A percentile compares a stretch with the other conserved stretches of the same genome.
phyloP scores from a whole-genome alignment of 1,140 invertebrate genomes.

The Pogonognathellus flavescens region DNA sequence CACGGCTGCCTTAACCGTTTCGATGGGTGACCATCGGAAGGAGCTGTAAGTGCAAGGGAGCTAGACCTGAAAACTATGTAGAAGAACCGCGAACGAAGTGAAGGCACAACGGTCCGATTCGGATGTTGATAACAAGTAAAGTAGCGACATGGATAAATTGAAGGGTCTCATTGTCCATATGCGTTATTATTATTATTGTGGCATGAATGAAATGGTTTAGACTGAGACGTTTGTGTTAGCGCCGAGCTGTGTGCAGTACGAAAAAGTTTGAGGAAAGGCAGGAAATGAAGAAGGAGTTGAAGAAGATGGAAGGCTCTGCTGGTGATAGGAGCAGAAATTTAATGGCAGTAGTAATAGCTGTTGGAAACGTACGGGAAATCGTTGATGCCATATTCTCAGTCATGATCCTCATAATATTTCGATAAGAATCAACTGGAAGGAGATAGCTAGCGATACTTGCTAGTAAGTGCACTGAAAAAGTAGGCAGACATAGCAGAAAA shows the following conservation, averaged over 20 bases:
- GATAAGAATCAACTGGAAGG: not conserved
- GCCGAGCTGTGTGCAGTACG: too few relatives aligned
- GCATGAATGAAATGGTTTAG: too few relatives aligned
- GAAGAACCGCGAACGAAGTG: too few relatives aligned
- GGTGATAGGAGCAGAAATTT: too few relatives aligned
- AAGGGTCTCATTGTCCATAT: constrained; percentile 13
- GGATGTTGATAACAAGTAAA: too few relatives aligned
- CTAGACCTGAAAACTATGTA: too few relatives aligned
- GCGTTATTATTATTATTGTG: not conserved
- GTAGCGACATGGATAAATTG: too few relatives aligned
- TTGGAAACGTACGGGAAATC: constrained; percentile 28
- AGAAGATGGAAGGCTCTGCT: not conserved
- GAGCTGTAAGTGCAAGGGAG: too few relatives aligned
- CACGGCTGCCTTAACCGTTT: too few relatives aligned
- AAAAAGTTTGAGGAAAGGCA: constrained; percentile 4
- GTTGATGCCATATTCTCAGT: constrained; percentile 28
- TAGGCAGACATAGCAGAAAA: not conserved
- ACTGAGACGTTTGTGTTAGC: not conserved
- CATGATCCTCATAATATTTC: not conserved
- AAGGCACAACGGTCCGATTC: too few relatives aligned
- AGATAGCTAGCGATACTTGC: not conserved
- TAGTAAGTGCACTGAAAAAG: not conserved
- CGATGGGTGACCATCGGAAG: too few relatives aligned
- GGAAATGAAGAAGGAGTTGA: constrained; percentile 27
- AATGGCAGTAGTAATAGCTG: not conserved